phyloP scores from a whole-genome alignment of 2,888 invertebrate genomes.

The Cosmorhoe ocellata region DNA sequence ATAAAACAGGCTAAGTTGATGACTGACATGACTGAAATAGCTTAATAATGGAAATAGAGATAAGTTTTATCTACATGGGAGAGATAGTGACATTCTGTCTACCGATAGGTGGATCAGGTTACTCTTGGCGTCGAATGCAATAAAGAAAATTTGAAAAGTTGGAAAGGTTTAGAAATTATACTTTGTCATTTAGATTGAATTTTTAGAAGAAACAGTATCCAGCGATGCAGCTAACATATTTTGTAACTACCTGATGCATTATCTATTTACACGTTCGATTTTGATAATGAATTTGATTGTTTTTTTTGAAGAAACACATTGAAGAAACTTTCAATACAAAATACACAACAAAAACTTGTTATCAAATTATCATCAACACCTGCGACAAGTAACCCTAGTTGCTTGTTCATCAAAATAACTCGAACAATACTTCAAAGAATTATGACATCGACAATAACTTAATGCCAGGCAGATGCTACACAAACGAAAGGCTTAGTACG shows the following conservation, averaged over 20 bases:
- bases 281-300: no score
- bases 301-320: no score
- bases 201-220: slow-evolving; percentile 25
- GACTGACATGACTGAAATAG: slow-evolving; percentile 25
- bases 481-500: slow-evolving; percentile 66
- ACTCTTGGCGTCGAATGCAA: slow-evolving; percentile 33
- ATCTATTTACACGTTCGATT: background rate
- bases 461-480: slow-evolving; percentile 54
- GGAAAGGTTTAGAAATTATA: slow-evolving; percentile 33
- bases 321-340: no score
- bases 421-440: slow-evolving; percentile 48
- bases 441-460: slow-evolving; percentile 45
- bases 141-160: slow-evolving; percentile 30
- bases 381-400: slow-evolving; percentile 17
- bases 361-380: slow-evolving; percentile 26
- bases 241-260: background rate
- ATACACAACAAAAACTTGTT: slow-evolving; percentile 6
- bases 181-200: slow-evolving; percentile 25
- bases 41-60: slow-evolving; percentile 28
- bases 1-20: slow-evolving; percentile 20
- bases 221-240: slow-evolving; percentile 8
- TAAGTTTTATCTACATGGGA: slow-evolving; percentile 23
- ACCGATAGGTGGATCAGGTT: slow-evolving; percentile 34
- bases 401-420: slow-evolving; percentile 44
- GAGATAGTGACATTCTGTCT: slow-evolving; percentile 26